These are phyloP conservation scores for Drosophila rubida DNA, from an alignment of 2,888 invertebrate genomes.

Conservation along the genomic window DNA sequence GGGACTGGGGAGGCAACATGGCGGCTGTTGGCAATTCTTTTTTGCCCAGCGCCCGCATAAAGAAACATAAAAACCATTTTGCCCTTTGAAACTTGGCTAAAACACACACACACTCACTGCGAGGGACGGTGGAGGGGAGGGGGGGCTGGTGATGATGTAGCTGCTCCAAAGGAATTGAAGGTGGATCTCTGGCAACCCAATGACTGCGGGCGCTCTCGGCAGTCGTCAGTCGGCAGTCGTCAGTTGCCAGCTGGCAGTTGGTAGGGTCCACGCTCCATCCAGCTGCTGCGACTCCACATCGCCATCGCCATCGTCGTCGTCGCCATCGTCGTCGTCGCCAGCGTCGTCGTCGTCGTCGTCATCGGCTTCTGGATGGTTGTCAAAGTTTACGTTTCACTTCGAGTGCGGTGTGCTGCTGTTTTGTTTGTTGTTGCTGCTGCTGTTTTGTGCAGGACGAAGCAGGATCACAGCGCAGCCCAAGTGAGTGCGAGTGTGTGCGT, in stretches of 20 bases:
- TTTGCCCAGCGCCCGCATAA: constrained; percentile 72
- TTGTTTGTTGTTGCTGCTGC: constrained; percentile 49
- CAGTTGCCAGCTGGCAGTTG: background rate
- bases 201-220: constrained; percentile 8
- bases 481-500: constrained; percentile 31
- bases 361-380: constrained; percentile 56
- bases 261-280: background rate
- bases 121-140: constrained; percentile 17
- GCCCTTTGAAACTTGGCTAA: constrained; percentile 67
- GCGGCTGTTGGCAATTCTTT: constrained; percentile 58
- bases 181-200: constrained; percentile 9
- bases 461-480: constrained; percentile 48
- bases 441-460: constrained; percentile 33
- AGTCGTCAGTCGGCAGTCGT: background rate
- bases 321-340: constrained; percentile 41
- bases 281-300: constrained; percentile 3
- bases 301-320: constrained; percentile 10
- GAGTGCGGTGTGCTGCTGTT: constrained; percentile 66
- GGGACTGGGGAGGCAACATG: constrained; percentile 32
- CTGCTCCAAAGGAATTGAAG: constrained; percentile 50
- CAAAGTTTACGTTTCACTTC: constrained; percentile 80
- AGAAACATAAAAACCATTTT: constrained; percentile 79
- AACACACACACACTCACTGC: constrained; percentile 41
- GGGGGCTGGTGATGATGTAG: constrained; percentile 10
- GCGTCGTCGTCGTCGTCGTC: background rate